Evolutionary conservation across 2,888 invertebrate genomes (phyloP).

Genomic region (Herminia tarsipennalis): DNA sequence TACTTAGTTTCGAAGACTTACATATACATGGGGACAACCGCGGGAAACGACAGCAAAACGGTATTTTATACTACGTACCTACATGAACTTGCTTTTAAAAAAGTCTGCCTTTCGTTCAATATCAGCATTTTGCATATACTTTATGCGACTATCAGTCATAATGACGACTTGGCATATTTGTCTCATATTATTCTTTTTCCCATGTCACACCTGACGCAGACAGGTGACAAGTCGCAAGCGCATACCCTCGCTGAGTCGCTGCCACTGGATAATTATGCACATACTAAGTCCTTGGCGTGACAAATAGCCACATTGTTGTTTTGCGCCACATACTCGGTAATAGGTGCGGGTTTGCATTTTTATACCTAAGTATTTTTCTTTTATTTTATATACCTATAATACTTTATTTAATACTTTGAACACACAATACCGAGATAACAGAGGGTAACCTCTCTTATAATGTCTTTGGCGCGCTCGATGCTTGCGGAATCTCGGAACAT

Average conservation of each 20-base stretch:
- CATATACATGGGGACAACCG: too few species aligned
- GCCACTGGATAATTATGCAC: constrained; percentile 50
- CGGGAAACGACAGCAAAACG: too few species aligned
- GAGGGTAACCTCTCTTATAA: neutral
- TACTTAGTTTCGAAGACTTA: too few species aligned
- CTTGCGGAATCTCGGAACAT: too few species aligned
- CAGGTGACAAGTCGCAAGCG: constrained; percentile 37
- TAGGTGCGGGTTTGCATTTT: constrained; percentile 18
- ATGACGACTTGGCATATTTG: neutral
- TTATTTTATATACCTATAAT: neutral
- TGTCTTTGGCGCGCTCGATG: too few species aligned
- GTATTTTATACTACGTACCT: too few species aligned
- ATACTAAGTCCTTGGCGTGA: constrained; percentile 47
- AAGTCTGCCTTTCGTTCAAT: too few species aligned
- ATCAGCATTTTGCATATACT: neutral
- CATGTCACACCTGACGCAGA: constrained; percentile 12
- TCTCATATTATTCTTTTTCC: constrained; percentile 9
- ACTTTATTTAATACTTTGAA: too few species aligned
- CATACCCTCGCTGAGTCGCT: constrained; percentile 27
- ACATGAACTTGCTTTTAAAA: too few species aligned
- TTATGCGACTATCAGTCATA: neutral
- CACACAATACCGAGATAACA: too few species aligned
- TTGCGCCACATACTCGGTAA: constrained; percentile 15
- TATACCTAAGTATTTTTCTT: neutral
- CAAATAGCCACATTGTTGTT: constrained; percentile 44